Percentiles rank a stretch among this genome's conserved stretches.
phyloP scores from a whole-genome alignment of 2,797 vertebrate genomes.

The Psittacula echo region DNA sequence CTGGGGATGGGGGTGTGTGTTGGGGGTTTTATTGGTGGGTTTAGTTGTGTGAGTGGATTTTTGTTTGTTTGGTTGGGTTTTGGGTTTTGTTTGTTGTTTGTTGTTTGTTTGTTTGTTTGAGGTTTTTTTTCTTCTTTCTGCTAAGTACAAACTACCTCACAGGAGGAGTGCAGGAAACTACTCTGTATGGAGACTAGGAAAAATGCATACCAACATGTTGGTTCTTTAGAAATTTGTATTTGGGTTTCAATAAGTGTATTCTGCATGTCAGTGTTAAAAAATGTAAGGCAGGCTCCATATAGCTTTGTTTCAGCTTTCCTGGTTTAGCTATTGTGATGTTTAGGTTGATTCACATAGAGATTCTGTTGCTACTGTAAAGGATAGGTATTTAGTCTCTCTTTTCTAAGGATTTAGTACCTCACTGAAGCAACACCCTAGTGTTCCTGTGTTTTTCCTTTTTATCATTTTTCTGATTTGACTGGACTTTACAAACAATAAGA shows the following conservation, averaged over 20 bases:
- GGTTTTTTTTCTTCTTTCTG: background rate
- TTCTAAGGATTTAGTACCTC: background rate
- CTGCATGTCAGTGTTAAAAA: background rate
- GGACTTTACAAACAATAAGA: background rate
- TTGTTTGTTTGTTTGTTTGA: too few relatives aligned
- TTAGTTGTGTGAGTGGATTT: too few relatives aligned
- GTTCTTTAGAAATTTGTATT: background rate
- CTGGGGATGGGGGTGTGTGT: background rate
- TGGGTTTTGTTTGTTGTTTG: background rate
- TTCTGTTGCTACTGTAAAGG: background rate
- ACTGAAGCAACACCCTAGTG: rapidly evolving
- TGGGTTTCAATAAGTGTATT: background rate
- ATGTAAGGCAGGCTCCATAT: background rate
- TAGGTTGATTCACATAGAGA: background rate
- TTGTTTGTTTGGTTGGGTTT: background rate
- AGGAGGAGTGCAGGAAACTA: background rate
- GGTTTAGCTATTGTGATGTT: background rate
- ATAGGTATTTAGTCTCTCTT: background rate
- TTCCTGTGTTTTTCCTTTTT: background rate
- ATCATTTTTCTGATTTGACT: background rate
- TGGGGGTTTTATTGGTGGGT: background rate
- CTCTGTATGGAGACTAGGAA: background rate
- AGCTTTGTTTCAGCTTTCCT: background rate
- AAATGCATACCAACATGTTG: background rate
- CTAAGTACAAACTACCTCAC: background rate